These are phyloP conservation scores for Drosophila subobscura DNA, from an alignment of 1,140 invertebrate genomes.

Conservation along the genomic window DNA sequence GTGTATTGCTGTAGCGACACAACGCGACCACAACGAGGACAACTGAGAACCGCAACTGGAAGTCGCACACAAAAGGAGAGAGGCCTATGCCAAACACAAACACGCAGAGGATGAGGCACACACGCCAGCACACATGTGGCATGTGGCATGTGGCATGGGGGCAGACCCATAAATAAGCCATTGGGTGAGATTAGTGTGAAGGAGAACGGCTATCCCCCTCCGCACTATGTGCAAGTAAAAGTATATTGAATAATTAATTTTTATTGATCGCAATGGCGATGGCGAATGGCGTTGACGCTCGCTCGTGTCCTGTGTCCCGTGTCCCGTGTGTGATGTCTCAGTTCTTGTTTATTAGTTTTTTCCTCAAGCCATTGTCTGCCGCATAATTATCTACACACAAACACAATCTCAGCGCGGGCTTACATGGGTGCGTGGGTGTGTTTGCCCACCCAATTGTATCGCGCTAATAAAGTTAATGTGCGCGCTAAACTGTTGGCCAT, in stretches of 20 bases:
- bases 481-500: constrained; percentile 72
- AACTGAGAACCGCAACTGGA: constrained; percentile 37
- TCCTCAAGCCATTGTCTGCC: constrained; percentile 52
- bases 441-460: constrained; percentile 59
- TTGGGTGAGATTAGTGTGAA: constrained; percentile 57
- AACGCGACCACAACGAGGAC: constrained; percentile 38
- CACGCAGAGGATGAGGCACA: too few species aligned
- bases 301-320: not conserved
- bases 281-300: constrained; percentile 6
- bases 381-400: constrained; percentile 56
- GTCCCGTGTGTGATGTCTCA: not conserved
- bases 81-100: constrained; percentile 7
- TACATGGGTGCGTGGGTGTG: constrained; percentile 31
- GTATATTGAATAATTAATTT: constrained; percentile 79
- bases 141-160: not conserved
- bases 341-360: constrained; percentile 73
- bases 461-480: constrained; percentile 75
- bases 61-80: constrained; percentile 38
- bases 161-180: constrained; percentile 56
- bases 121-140: not conserved
- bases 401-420: constrained; percentile 1
- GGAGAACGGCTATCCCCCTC: constrained; percentile 45
- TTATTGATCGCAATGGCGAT: constrained; percentile 72
- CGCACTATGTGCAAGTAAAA: constrained; percentile 30
- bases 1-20: constrained; percentile 62